Conservation (phyloP, 1,140 invertebrate species). For the Drosophila rufa region DNA sequence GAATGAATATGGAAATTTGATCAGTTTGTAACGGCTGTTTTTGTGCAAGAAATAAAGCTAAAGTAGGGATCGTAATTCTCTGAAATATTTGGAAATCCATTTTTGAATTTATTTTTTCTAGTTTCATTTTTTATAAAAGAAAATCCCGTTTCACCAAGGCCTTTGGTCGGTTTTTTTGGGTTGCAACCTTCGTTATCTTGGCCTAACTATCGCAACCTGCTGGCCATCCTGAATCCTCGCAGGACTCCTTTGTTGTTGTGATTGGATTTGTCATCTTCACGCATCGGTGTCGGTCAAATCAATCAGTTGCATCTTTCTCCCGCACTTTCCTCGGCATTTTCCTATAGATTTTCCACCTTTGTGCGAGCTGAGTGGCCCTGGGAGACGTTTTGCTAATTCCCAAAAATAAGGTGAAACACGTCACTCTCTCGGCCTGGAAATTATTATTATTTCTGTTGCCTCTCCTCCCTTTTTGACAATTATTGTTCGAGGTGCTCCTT, state of each 20-base stretch:
- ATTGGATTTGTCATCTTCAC: slow-evolving; percentile 64
- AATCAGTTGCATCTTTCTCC: slow-evolving; percentile 31
- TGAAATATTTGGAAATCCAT: too few relatives aligned
- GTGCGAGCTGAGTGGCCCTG: slow-evolving; percentile 12
- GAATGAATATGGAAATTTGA: slow-evolving; percentile 56
- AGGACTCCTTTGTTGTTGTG: slow-evolving; percentile 52
- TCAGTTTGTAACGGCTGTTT: slow-evolving; percentile 32
- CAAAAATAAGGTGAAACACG: slow-evolving; percentile 58
- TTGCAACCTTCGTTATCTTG: background rate
- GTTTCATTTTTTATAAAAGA: background rate
- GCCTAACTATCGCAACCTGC: slow-evolving; percentile 13
- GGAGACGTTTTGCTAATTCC: slow-evolving; percentile 72
- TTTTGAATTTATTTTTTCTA: background rate
- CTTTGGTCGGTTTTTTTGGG: background rate
- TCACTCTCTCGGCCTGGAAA: slow-evolving; percentile 31
- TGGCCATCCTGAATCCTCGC: background rate
- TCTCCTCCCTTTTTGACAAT: slow-evolving; percentile 59
- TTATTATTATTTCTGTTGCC: slow-evolving; percentile 36
- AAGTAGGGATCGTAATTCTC: background rate
- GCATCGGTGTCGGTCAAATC: slow-evolving; percentile 48
- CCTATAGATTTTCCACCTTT: slow-evolving; percentile 11
- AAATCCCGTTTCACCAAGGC: background rate
- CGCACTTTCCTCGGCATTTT: slow-evolving; percentile 3
- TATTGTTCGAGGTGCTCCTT: slow-evolving; percentile 78
- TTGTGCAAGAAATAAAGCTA: background rate